phyloP scores from a whole-genome alignment of 2,888 invertebrate species.

The Drosophila testacea region DNA sequence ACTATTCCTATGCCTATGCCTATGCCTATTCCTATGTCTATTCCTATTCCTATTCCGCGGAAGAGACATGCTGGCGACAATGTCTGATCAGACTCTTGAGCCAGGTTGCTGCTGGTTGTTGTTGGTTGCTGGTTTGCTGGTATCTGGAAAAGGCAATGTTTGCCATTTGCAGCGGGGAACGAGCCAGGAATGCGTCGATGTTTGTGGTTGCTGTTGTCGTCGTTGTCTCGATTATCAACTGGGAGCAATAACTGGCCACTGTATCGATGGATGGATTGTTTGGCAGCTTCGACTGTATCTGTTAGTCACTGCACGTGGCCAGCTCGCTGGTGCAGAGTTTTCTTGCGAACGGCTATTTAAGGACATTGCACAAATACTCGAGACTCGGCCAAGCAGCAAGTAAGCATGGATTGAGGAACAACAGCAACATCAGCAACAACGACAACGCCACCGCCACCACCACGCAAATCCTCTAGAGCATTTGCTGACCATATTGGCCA shows the following conservation, averaged over 20 bases:
- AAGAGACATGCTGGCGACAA: conserved; percentile 82
- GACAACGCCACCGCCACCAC: conserved; percentile 40
- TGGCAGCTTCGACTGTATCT: conserved; percentile 66
- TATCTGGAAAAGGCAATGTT: conserved; percentile 73
- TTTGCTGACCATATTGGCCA: conserved; percentile 71
- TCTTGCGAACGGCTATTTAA: conserved; percentile 80
- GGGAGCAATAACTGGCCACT: conserved; percentile 74
- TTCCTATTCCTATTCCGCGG: conserved; percentile 77
- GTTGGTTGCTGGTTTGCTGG: conserved; percentile 10
- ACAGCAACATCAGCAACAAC: conserved; percentile 4
- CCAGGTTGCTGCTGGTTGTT: conserved; percentile 41
- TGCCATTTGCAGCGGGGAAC: conserved; percentile 78
- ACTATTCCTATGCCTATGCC: conserved; percentile 58
- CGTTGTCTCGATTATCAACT: conserved; percentile 72
- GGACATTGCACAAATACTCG: conserved; percentile 75
- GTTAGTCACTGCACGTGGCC: conserved; percentile 82
- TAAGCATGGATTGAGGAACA: conserved; percentile 2
- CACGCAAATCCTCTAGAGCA: conserved; percentile 83
- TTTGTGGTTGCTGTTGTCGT: conserved; percentile 30
- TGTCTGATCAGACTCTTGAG: conserved; percentile 35
- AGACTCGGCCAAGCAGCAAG: conserved; percentile 28
- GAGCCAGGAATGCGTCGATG: conserved; percentile 73
- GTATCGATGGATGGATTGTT: conserved; percentile 74
- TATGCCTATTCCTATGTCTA: background rate
- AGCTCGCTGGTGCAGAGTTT: conserved; percentile 55